Evolutionary conservation across 2,113 vertebrate species (phyloP), one percentile per base, ranked within the genome.

Genomic region (Caloenas nicobarica): DNA sequence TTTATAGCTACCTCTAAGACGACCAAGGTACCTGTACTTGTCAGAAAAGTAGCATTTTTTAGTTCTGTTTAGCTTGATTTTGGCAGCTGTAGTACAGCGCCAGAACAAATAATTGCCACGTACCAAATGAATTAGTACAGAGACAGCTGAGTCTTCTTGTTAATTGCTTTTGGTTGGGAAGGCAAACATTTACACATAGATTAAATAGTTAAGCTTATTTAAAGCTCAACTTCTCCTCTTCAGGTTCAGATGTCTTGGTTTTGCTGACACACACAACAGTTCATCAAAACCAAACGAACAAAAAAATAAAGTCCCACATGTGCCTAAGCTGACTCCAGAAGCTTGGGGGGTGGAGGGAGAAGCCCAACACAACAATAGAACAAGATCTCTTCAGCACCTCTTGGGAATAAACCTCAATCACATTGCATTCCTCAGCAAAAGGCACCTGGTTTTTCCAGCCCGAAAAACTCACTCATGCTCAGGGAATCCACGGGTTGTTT

Each of bases 401-500:
- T 72, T 33, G 36, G 76, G 78, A 85, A 62, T 5, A 48, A 65
- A 50, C 17, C 33, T 38, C 3, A 3, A 10, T 16, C 19, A 38
- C 13, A 23, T 12, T 7, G 22, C 38, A 80, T 28, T n/a, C 80
- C 53, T 51, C 54, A 40, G 44, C 40, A 34, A 12, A 33, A 51
- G 62, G 44, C 24, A 7, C 0, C 2, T 4, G 28, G 13, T 10
- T 29, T 21, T 51, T 31, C 24, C 72, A 81, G 38, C 44, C 36
- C 3, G n/a, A 15, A 23, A 87, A 31, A 38, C 38, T 70, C 54
- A 1, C 57, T 7, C 1, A 0, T 0, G n/a, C n/a, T n/a, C n/a
- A n/a, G n/a, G n/a, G n/a, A n/a, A n/a, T n/a, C n/a, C n/a, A n/a
- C n/a, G n/a, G 4, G 6, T 36, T 0, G 0, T 6, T 31, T 12